Evolutionary conservation across 2,888 invertebrate species (phyloP).

Genomic region (Oligia fasciuncula): DNA sequence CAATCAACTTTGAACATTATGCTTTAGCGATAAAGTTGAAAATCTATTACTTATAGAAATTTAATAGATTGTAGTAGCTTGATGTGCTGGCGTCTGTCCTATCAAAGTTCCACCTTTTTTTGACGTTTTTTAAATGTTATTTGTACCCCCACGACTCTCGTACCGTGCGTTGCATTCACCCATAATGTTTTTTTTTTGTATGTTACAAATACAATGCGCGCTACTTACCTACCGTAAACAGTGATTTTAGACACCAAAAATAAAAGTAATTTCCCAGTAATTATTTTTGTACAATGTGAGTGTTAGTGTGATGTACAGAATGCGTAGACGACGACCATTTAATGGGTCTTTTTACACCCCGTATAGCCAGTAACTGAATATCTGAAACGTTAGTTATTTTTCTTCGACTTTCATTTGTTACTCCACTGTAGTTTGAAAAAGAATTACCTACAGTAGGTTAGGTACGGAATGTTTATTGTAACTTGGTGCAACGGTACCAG

Average conservation of each 20-base stretch:
- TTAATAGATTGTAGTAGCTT: no score
- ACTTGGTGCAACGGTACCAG: conserved; percentile 13
- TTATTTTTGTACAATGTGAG: neutral
- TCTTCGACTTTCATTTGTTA: neutral
- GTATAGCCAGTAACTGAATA: neutral
- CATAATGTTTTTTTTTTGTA: no score
- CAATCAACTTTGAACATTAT: no score
- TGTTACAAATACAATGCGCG: no score
- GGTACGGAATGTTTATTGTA: neutral
- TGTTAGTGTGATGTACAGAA: neutral
- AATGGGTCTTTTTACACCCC: neutral
- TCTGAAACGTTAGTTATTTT: neutral
- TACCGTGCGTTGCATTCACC: no score
- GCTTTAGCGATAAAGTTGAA: no score
- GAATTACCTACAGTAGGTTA: neutral
- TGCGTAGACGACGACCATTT: neutral
- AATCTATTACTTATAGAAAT: no score
- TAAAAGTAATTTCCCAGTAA: neutral
- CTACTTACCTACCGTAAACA: no score
- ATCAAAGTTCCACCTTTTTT: neutral
- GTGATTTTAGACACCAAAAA: neutral
- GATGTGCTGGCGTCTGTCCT: no score
- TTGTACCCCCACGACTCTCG: no score
- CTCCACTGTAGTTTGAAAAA: neutral
- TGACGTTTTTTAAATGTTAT: no score